These are phyloP conservation scores for Carpatolechia fugitivella DNA, from an alignment of 2,888 invertebrate genomes.

Conservation along the genomic window DNA sequence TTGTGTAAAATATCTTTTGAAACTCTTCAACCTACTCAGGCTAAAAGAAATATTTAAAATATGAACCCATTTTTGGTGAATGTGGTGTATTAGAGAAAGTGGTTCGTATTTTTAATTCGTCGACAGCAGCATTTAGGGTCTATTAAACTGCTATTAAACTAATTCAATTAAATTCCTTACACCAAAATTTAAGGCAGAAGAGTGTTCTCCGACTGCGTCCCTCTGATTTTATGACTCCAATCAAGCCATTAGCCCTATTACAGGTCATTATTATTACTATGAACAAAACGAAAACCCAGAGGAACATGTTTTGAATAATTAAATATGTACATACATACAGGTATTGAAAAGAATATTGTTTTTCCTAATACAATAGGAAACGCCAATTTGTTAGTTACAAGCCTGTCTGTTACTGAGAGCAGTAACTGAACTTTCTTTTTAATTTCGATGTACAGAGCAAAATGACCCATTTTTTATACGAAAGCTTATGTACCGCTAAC, in stretches of 20 bases:
- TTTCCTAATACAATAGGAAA: too few species aligned
- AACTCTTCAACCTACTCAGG: too few species aligned
- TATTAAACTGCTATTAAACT: slow-evolving; percentile 38
- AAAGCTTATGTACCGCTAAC: slow-evolving; percentile 7
- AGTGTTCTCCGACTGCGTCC: slow-evolving; percentile 29
- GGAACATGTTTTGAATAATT: slow-evolving; percentile 46
- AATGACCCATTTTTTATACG: neutral
- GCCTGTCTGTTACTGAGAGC: too few species aligned
- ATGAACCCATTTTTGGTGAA: too few species aligned
- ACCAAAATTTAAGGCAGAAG: slow-evolving; percentile 25
- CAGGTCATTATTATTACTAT: slow-evolving; percentile 57
- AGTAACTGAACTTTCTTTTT: neutral
- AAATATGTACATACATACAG: slow-evolving; percentile 31
- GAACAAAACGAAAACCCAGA: slow-evolving; percentile 43
- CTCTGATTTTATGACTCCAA: slow-evolving; percentile 59
- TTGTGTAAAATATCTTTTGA: too few species aligned
- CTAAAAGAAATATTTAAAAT: neutral
- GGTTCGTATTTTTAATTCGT: slow-evolving; percentile 18
- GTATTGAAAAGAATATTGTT: too few species aligned
- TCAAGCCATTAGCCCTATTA: slow-evolving; percentile 64
- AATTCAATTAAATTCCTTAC: slow-evolving; percentile 49
- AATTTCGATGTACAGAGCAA: neutral
- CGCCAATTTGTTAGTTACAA: too few species aligned
- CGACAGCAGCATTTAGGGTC: slow-evolving; percentile 24
- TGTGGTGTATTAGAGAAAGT: slow-evolving; percentile 4